phyloP scores from a whole-genome alignment of 2,888 invertebrate genomes.

The Oithona nana region DNA sequence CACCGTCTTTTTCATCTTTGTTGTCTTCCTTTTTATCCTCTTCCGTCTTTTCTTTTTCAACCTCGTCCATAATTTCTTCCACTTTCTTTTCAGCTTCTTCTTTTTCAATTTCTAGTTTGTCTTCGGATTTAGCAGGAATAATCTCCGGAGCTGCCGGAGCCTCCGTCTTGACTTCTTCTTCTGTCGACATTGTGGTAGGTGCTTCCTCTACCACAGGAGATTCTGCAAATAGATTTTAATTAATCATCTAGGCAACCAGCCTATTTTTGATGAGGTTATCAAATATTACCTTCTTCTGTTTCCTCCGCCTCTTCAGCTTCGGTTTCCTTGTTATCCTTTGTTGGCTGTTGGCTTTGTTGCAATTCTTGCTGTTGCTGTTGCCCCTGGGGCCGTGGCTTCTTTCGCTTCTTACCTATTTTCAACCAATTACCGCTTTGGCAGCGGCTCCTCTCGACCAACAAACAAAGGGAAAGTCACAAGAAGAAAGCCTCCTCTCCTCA shows the following conservation, averaged over 20 bases:
- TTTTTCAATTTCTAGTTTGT: conserved; percentile 16
- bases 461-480: neutral
- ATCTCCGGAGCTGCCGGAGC: conserved; percentile 1
- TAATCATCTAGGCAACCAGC: no score
- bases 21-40: neutral
- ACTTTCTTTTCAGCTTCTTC: conserved; percentile 5
- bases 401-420: neutral
- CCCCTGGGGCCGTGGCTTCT: neutral
- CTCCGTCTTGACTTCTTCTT: neutral
- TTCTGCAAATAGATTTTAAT: no score
- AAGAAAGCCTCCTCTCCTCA: no score
- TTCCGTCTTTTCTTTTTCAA: neutral
- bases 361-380: neutral
- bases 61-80: neutral
- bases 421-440: neutral
- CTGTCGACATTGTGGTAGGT: no score
- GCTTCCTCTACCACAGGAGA: no score
- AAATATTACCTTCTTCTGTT: no score
- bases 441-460: no score
- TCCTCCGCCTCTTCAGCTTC: neutral
- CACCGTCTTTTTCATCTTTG: neutral
- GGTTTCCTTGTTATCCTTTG: neutral
- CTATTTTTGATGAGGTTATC: no score
- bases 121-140: conserved; percentile 11
- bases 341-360: neutral